Base-by-base conservation (phyloP, 92 coral and sea anemone genomes). In the Zoanthus gigantus region DNA sequence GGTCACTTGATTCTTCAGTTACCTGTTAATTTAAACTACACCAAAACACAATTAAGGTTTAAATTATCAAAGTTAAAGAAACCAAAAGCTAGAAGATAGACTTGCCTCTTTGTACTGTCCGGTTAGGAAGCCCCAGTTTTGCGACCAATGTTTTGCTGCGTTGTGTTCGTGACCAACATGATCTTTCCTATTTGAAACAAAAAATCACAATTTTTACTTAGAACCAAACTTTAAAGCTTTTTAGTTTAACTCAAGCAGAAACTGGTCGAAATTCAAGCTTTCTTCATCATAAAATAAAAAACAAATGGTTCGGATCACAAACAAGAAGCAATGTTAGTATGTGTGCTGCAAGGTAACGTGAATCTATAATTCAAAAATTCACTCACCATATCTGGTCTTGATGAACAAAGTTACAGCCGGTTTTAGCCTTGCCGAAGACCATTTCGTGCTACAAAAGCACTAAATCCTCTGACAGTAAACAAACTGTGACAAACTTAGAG, bases 341-440 rank as follows among this genome's bases (percentile, higher is more conserved):
- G 46, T n/a, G 37, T 30, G 44, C 46, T 6, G 18, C 65, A 65
- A 67, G 74, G 45, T 10, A 18, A 42, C 63, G 72, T 79, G 56
- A 79, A 63, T 60, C 18, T 8, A 69, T 9, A 13, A 28, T 8
- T 69, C 1, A 30, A 5, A 69, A 3, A 65, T 44, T 46, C 42
- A 52, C 98, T 92, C 77, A 97, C 99, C 99, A 97, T 72, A 97
- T 97, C 83, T 97, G 99, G 90, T 97, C 99, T 81, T 94, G 96
- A 48, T 94, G 97, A 34, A 97, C 99, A 77, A 97, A 97, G 78
- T 97, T 97, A 32, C 85, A 91, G 78, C 96, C 89, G 47, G 96
- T 42, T 76, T 91, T 90, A 88, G 91, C 69, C 83, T 92, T 90
- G 74, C 98, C 98, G 63, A 97, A 92, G 47, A 97, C 99, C 99